Evolutionary conservation across 2,888 invertebrate species (phyloP).

Genomic region (Volucella bombylans): DNA sequence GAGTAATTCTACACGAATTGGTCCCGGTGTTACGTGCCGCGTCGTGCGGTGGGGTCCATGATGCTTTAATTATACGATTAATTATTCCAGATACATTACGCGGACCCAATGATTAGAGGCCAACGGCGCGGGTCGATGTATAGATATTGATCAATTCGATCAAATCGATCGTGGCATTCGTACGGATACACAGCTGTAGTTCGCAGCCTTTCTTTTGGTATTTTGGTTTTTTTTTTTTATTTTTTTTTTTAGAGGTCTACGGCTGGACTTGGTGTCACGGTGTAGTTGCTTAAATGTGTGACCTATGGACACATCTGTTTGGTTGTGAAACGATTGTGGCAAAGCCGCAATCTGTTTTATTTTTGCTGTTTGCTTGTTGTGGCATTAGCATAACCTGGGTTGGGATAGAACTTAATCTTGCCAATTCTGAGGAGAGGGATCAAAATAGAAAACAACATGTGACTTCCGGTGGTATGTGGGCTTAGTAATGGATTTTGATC

Average conservation of each 20-base stretch:
- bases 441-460: conserved; percentile 5
- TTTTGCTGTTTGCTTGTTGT: conserved; percentile 13
- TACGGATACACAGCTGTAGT: background rate
- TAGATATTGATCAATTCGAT: background rate
- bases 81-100: conserved; percentile 55
- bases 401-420: conserved; percentile 53
- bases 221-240: conserved; percentile 4
- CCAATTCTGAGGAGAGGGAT: conserved; percentile 4
- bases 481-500: background rate
- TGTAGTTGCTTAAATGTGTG: background rate
- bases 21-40: conserved; percentile 15
- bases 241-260: conserved; percentile 21
- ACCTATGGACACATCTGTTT: conserved; percentile 14
- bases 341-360: background rate
- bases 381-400: conserved; percentile 49
- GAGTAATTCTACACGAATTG: conserved; percentile 31
- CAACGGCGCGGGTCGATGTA: conserved; percentile 29
- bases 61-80: conserved; percentile 63
- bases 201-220: conserved; percentile 63
- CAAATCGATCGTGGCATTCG: conserved; percentile 6
- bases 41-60: conserved; percentile 4
- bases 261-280: background rate
- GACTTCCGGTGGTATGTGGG: conserved; percentile 54
- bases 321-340: background rate
- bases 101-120: conserved; percentile 32